Percentiles rank a stretch among this genome's conserved stretches.
Evolutionary conservation across 2,888 invertebrate genomes (phyloP).

Genomic region (Actias luna): DNA sequence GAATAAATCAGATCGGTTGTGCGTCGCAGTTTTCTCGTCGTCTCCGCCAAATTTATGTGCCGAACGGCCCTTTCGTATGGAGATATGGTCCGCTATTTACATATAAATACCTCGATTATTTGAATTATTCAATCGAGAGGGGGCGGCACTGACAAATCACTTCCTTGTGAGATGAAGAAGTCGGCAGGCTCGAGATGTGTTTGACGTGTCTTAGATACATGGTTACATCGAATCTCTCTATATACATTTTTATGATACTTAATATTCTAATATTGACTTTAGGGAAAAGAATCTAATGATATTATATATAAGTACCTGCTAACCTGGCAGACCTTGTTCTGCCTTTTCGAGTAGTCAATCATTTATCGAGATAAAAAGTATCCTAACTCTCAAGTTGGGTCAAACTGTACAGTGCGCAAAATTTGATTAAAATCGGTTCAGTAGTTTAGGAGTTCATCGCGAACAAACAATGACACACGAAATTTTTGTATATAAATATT

Average conservation of each 20-base stretch:
- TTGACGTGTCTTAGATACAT: conserved; percentile 62
- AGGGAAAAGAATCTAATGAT: not conserved
- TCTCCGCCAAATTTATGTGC: conserved; percentile 81
- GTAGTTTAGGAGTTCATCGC: too few relatives aligned
- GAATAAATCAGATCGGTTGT: conserved; percentile 80
- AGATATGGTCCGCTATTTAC: conserved; percentile 80
- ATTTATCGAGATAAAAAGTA: too few relatives aligned
- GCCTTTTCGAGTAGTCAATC: too few relatives aligned
- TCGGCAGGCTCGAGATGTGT: conserved; percentile 67
- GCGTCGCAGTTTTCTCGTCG: conserved; percentile 80
- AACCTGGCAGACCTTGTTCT: too few relatives aligned
- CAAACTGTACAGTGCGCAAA: too few relatives aligned
- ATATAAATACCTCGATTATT: conserved; percentile 83
- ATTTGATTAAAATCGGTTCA: too few relatives aligned
- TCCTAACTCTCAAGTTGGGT: too few relatives aligned
- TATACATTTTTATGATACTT: conserved; percentile 41
- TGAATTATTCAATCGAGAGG: conserved; percentile 83
- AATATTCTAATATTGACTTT: not conserved
- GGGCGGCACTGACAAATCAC: conserved; percentile 81
- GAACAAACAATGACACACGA: too few relatives aligned
- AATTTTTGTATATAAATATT: too few relatives aligned
- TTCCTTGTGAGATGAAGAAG: conserved; percentile 79
- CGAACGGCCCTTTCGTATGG: conserved; percentile 82
- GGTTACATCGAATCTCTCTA: conserved; percentile 34
- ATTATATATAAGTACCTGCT: not conserved